These are phyloP conservation scores for Hemaris fuciformis DNA, from an alignment of 2,888 invertebrate genomes.

Conservation along the genomic window DNA sequence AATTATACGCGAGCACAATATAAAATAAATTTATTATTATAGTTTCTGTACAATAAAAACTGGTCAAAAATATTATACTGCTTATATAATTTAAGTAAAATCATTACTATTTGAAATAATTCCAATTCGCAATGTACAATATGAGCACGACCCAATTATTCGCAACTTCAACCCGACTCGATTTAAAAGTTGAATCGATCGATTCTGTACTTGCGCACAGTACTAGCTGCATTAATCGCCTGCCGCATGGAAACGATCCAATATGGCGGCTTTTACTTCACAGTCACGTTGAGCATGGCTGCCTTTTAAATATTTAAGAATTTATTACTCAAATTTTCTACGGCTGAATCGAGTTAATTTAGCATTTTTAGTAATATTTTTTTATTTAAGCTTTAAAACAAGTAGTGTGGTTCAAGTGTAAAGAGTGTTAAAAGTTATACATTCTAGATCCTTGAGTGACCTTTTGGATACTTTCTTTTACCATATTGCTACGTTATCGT, in stretches of 20 bases:
- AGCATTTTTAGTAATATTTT: constrained; percentile 50
- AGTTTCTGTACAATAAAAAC: too few relatives aligned
- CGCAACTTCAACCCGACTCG: background rate
- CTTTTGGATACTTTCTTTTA: constrained; percentile 76
- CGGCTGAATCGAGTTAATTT: constrained; percentile 45
- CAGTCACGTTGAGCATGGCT: constrained; percentile 69
- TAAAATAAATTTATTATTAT: too few relatives aligned
- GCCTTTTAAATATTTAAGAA: constrained; percentile 58
- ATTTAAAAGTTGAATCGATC: constrained; percentile 45
- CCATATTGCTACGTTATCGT: constrained; percentile 68
- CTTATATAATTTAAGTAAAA: too few relatives aligned
- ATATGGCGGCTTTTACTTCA: constrained; percentile 75
- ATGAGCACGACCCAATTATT: background rate
- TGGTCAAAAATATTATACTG: too few relatives aligned
- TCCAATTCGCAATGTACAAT: too few relatives aligned
- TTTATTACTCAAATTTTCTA: constrained; percentile 52
- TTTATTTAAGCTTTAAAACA: constrained; percentile 60
- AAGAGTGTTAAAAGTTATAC: constrained; percentile 61
- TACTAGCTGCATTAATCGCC: constrained; percentile 58
- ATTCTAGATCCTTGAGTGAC: constrained; percentile 78
- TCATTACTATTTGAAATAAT: too few relatives aligned
- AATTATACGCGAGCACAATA: too few relatives aligned
- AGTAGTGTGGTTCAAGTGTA: constrained; percentile 64
- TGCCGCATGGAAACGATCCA: constrained; percentile 71
- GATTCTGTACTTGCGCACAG: constrained; percentile 66